Base-by-base conservation (phyloP, 2,888 invertebrate species). In the Lacanobia wlatinum region DNA sequence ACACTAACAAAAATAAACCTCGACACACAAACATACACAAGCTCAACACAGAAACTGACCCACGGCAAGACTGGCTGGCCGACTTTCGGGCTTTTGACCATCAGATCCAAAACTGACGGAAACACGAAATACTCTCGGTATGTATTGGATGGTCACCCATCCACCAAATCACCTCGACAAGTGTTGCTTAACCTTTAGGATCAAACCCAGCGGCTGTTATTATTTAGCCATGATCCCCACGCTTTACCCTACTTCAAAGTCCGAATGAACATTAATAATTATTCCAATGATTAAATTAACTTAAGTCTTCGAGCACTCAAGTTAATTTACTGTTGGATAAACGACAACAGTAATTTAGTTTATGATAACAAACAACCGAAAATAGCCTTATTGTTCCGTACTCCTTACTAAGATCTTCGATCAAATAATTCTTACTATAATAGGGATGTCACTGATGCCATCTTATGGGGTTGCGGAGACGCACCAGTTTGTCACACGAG, bases 261-360 rank as follows among this genome's bases (percentile, higher is more conserved):
- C n/a, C 18, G 23, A 59, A 58, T 40, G 21, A 64, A 78, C 50
- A 64, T 72, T 56, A 64, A 38, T 63, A 50, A 64, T 64, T 60
- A 72, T 79, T 66, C 50, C 62, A 55, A 67, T 79, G 53, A 28
- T 53, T 63, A 38, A 55, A 66, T 73, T 67, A 66, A 59, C n/a
- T 61, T 58, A 53, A 40, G 23, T 38, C 64, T 72, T 61, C 48
- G 61, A 74, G 46, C 40, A 21, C 52, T 56, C 40, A 64, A 75
- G 63, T 64, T 53, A 80, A 58, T 78, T 78, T 58, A 34, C 28
- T 65, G 23, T 65, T 80, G 23, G 56, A 58, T 75, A 61, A 74
- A 80, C n/a, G 68, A 75, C 60, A 78, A 75, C 56, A 64, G 56
- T 64, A 65, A 75, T 65, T 80, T 75, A 6, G 23, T 50, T 75